Evolutionary conservation across 2,113 vertebrate genomes (phyloP).

Genomic region (Pseudopodoces humilis): DNA sequence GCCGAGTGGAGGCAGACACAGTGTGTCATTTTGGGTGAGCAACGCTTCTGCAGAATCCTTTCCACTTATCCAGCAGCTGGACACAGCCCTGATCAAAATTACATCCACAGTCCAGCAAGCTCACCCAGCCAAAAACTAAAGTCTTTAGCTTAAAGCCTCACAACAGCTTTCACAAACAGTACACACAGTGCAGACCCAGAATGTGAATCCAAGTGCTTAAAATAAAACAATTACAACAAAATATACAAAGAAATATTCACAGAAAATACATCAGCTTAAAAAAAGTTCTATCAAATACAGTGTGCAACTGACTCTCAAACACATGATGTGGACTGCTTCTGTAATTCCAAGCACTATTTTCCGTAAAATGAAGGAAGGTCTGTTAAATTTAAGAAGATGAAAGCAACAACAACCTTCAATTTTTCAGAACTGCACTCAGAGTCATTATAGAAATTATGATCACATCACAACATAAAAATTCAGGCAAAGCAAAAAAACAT

Average conservation of each 20-base stretch:
- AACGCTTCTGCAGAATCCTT: neutral
- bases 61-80: slow-evolving; percentile 21
- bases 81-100: neutral
- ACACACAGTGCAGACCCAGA: neutral
- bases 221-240: neutral
- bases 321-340: neutral
- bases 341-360: neutral
- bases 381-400: neutral
- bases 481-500: neutral
- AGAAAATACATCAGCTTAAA: neutral
- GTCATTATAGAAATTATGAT: neutral
- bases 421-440: neutral
- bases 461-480: neutral
- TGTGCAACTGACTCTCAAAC: neutral
- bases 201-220: neutral
- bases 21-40: neutral
- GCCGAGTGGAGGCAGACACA: neutral
- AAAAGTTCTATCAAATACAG: neutral
- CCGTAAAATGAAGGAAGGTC: neutral
- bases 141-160: neutral
- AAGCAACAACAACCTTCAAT: neutral
- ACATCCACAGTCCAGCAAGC: neutral
- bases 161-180: neutral
- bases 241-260: neutral
- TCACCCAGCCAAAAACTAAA: neutral